Evolutionary conservation across 2,113 vertebrate genomes (phyloP), one percentile per base, ranked within the genome.

Genomic region (Melanerpes aurifrons): DNA sequence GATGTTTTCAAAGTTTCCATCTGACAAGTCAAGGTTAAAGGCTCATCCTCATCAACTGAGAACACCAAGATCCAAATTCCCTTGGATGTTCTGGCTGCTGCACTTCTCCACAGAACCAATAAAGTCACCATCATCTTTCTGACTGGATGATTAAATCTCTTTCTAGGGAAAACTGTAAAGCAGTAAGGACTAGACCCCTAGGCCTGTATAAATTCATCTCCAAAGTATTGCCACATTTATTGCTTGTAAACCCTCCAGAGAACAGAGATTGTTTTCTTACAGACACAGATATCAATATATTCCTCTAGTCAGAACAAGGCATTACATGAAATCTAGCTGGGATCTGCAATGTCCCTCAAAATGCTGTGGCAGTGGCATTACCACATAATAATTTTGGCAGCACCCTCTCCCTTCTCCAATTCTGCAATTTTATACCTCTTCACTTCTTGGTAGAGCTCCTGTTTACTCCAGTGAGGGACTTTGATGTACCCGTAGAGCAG

Each of bases 401-500:
- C 50, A 14, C 28, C 20, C 89, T 73, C 58, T 91, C 50, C 74
- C 20, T 91, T 73, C 58, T 91, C 50, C 74, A 69, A 45, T 2
- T 6, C 76, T 75, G 66, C 31, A 1, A 15, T 90, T 82, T 88
- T 7, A 91, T 96, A 99, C 99, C 97, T 98, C 95, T 98, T 97
- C 22, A 99, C 98, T 98, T 99, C 98, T 50, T 98, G 97, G 0
- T 94, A 97, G 86, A 99, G 98, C 90, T 99, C 97, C 24, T 96
- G 86, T 29, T 82, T 96, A 47, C 97, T 98, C 98, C 99, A 99
- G 15, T 98, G 98, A 29, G 99, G 99, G 45, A 98, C 98, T 92
- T 99, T 99, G 96, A 99, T 98, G 96, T 98, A 98, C 29, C 98
- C 98, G 0, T 99, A 99, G 10, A 99, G 97, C 84, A 99, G 96